Conservation (phyloP, 1,140 invertebrate genomes). For the Spodoptera litura region DNA sequence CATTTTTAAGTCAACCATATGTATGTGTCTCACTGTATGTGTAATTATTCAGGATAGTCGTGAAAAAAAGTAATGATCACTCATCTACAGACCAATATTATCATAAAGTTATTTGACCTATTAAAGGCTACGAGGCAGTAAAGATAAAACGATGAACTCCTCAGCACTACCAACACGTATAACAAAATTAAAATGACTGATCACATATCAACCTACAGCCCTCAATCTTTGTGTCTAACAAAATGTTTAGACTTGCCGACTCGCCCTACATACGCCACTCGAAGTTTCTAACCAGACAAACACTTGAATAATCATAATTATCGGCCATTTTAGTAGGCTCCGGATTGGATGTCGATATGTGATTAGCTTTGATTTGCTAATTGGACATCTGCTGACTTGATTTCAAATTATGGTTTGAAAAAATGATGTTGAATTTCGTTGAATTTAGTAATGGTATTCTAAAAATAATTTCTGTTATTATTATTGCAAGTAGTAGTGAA, state of each 20-base stretch:
- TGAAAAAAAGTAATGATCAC: too few species aligned
- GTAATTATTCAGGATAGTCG: too few species aligned
- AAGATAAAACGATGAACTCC: neutral
- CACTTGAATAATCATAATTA: constrained; percentile 10
- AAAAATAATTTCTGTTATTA: too few species aligned
- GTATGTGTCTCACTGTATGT: too few species aligned
- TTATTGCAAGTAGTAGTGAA: too few species aligned
- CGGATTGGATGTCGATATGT: neutral
- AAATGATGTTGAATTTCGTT: too few species aligned
- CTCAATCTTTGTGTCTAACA: neutral
- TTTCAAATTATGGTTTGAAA: neutral
- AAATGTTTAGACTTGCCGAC: constrained; percentile 3
- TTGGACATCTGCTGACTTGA: neutral
- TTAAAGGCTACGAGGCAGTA: neutral
- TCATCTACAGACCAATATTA: too few species aligned
- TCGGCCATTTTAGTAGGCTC: neutral
- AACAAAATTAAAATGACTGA: neutral
- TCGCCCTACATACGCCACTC: constrained; percentile 15
- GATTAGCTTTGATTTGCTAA: neutral
- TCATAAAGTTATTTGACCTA: too few species aligned
- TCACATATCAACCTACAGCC: neutral
- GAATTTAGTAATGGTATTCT: too few species aligned
- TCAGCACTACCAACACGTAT: neutral
- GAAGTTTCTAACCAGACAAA: constrained; percentile 24
- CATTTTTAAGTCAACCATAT: too few species aligned